Base-by-base conservation (phyloP, 2,113 vertebrate genomes). In the Catharus fuscescens region DNA sequence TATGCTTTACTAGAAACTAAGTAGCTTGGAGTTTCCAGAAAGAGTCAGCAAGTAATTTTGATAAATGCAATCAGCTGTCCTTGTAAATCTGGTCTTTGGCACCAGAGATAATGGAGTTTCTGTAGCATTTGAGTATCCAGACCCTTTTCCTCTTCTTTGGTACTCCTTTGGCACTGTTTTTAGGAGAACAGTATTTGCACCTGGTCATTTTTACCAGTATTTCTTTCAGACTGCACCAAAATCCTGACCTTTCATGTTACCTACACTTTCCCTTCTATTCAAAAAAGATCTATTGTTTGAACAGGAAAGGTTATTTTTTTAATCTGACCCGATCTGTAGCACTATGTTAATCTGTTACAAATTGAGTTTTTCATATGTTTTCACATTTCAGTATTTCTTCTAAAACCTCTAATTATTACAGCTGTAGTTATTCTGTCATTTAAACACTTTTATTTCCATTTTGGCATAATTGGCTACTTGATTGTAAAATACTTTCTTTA, bases 341-440 rank as follows among this genome's bases (percentile, higher is more conserved):
- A 73, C 45, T 64, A 26, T 15, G 59, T 8, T 80, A 88, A 59
- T 59, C 20, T 76, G 62, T 86, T 93, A 69, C 45, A 95, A 72
- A 61, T 28, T 53, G 47, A 57, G 9, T 25, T 94, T 95, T 95
- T 65, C 10, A 60, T 81, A 28, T 3, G 5, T 92, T 90, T 91
- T 90, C 36, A 84, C 44, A 42, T 92, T 95, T 94, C 73, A 82
- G 54, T 93, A 57, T 96, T 89, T 67, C 23, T 72, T 12, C 29
- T 91, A 94, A 93, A 96, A 32, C 25, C 45, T 94, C 2, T 92
- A 88, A 91, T 95, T 92, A 78, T 69, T 61, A 76, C 12, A 40
- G 31, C 26, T 87, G 56, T 89, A 94, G 90, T 96, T 96, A 88
- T 84, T 72, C 73, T 94, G 65, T 86, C 78, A 91, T 92, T 97